Base-by-base conservation (phyloP, 2,113 vertebrate species). In the Odontophorus gujanensis region DNA sequence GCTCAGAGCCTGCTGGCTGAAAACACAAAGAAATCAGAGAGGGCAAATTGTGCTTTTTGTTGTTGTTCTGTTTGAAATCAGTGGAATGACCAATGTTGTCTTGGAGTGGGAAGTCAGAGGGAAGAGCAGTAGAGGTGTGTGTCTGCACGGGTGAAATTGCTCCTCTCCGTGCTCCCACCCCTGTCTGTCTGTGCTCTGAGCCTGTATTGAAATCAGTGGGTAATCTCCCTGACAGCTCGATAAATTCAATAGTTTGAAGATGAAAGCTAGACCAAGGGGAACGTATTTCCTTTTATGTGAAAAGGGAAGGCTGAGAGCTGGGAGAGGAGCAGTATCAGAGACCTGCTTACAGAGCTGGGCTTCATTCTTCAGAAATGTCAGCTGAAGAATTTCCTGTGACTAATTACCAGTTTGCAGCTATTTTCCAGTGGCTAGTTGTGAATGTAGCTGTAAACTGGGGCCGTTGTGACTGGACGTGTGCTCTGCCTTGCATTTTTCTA, bases 1-100 rank as follows among this genome's bases (percentile, higher is more conserved):
- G 58, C 45, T 48, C 92, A 2, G 92, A 80, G 50, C n/a, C 95
- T 96, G 93, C 94, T 59, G 85, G 32, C 94, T 96, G 92, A 96
- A 95, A 96, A 95, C 74, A 97, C 24, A 25, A 1, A 22, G 34
- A 36, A 95, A 79, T 88, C 87, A 91, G 73, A 88, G 21, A 86
- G n/a, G 30, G 22, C 51, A 94, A 67, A 28, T 13, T 1, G 4
- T 7, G 10, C 38, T 63, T 40, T 40, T 28, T 40, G 38, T 40
- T 40, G 16, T 18, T 63, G 16, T 1, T 62, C 34, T 71, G 81
- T 58, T 13, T 45, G 21, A 65, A 57, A 42, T 10, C 28, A 26
- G 9, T 36, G 7, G n/a, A 67, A 72, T 71, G 71, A 71, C 51
- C 57, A n/a, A 59, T 71, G 28, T 71, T 71, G 68, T 51, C 48